Percentiles rank a stretch among this genome's conserved stretches.
Conservation (phyloP, 2,113 vertebrate species). For the Tetrao urogallus region DNA sequence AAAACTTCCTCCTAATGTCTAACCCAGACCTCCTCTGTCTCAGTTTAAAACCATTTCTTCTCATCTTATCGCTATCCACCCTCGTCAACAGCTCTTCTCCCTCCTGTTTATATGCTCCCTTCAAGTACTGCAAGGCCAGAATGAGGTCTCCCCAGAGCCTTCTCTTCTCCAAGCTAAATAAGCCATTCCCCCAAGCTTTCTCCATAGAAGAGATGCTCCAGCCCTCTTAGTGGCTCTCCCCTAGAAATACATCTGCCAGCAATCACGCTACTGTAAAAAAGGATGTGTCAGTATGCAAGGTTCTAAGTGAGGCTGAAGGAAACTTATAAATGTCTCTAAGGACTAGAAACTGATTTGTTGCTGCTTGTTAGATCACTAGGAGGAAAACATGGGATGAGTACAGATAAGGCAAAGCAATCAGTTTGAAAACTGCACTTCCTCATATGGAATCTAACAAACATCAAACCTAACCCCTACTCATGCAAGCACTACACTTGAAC, state of each 20-base stretch:
- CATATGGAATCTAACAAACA: neutral
- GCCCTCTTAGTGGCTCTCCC: too few species aligned
- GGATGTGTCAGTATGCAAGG: neutral
- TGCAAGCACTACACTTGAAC: neutral
- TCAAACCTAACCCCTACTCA: neutral
- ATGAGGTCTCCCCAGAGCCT: too few species aligned
- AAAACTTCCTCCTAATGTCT: too few species aligned
- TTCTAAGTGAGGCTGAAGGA: neutral
- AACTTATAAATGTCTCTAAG: conserved; percentile 5
- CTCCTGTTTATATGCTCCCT: too few species aligned
- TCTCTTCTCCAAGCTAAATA: too few species aligned
- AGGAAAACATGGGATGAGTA: neutral
- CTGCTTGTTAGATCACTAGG: conserved; percentile 1
- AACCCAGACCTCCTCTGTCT: too few species aligned
- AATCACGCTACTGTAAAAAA: neutral
- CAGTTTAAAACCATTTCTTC: too few species aligned
- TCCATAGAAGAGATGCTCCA: too few species aligned
- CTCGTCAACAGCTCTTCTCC: too few species aligned
- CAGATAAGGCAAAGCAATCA: neutral
- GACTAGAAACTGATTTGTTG: neutral
- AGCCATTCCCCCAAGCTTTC: too few species aligned
- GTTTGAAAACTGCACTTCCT: neutral
- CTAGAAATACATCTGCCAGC: neutral
- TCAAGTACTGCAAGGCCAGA: too few species aligned
- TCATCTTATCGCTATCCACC: too few species aligned